Evolutionary conservation across 2,888 invertebrate genomes (phyloP).

Genomic region (Schizotus pectinicornis): DNA sequence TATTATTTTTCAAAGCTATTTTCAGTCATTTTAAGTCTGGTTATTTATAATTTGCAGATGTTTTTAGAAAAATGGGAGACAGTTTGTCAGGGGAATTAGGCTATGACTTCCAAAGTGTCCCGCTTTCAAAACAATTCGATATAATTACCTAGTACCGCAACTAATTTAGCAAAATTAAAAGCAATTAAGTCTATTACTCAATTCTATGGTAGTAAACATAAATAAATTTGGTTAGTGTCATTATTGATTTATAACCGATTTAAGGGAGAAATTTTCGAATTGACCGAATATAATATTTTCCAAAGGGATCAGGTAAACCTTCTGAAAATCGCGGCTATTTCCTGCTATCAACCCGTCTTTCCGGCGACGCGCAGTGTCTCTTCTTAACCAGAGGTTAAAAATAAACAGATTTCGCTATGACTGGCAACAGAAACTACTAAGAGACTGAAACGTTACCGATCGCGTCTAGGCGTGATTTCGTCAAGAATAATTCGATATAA

Average conservation of each 20-base stretch:
- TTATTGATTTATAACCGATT: too few species aligned
- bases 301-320: too few species aligned
- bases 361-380: slow-evolving; percentile 44
- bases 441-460: slow-evolving; percentile 11
- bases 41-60: slow-evolving; percentile 18
- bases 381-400: slow-evolving; percentile 49
- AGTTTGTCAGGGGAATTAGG: not conserved
- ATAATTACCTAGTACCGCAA: too few species aligned
- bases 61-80: slow-evolving; percentile 10
- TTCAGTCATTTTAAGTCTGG: slow-evolving; percentile 10
- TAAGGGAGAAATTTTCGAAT: too few species aligned
- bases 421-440: slow-evolving; percentile 40
- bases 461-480: slow-evolving; percentile 3
- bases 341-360: slow-evolving; percentile 40
- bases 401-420: slow-evolving; percentile 51
- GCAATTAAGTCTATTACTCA: too few species aligned
- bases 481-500: not conserved
- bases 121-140: too few species aligned
- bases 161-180: too few species aligned
- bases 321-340: slow-evolving; percentile 13
- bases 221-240: too few species aligned
- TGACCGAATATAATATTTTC: too few species aligned
- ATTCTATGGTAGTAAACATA: too few species aligned
- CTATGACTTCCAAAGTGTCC: too few species aligned
- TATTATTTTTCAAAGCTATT: slow-evolving; percentile 13